Evolutionary conservation across 1,140 invertebrate genomes (phyloP).

Genomic region (Magallana ariakensis): DNA sequence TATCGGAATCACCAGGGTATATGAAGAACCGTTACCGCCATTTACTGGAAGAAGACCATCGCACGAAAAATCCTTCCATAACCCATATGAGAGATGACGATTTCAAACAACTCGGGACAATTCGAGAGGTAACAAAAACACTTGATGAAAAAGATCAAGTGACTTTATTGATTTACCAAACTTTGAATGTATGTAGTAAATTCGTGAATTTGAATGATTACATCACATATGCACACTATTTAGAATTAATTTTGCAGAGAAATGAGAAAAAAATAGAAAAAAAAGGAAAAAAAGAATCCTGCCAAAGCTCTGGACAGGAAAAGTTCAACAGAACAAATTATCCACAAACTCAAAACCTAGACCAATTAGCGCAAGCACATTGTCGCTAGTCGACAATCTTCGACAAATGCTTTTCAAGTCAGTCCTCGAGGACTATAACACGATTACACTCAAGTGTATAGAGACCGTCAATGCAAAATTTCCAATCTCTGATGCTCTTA

Average conservation of each 20-base stretch:
- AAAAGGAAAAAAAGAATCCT: not conserved
- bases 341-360: not conserved
- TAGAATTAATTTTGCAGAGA: not conserved
- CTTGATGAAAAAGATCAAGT: not conserved
- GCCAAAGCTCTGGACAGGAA: not conserved
- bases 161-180: no score
- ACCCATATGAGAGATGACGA: constrained; percentile 70
- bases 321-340: not conserved
- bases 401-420: constrained; percentile 50
- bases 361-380: constrained; percentile 21
- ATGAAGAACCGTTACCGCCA: not conserved
- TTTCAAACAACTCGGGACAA: constrained; percentile 63
- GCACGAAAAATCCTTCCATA: not conserved
- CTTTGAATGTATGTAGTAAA: no score
- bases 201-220: no score
- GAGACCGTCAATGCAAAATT: not conserved
- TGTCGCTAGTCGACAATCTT: constrained; percentile 43
- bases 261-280: not conserved
- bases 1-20: constrained; percentile 7
- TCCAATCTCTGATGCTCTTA: constrained; percentile 13
- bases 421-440: not conserved
- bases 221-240: no score
- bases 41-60: not conserved
- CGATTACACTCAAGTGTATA: not conserved
- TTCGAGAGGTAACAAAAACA: constrained; percentile 60